phyloP scores from a whole-genome alignment of 2,113 vertebrate genomes.

The Cynoglossus semilaevis region DNA sequence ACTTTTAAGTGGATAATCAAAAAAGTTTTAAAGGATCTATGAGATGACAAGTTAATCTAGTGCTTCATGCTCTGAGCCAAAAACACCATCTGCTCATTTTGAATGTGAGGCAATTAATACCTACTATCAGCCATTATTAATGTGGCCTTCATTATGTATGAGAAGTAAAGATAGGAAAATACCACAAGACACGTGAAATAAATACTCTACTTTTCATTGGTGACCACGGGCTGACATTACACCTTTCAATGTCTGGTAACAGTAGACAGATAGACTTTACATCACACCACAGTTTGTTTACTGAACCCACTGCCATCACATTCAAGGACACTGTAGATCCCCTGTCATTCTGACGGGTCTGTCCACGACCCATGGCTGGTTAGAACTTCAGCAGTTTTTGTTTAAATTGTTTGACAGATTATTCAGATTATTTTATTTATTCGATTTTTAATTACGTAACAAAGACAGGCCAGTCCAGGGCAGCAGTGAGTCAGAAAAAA shows the following conservation, averaged over 20 bases:
- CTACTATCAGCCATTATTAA: slow-evolving; percentile 34
- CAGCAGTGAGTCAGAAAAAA: too few relatives aligned
- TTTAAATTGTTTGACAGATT: slow-evolving; percentile 6
- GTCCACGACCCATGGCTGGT: slow-evolving; percentile 7
- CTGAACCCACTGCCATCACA: slow-evolving; percentile 14
- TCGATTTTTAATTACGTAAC: neutral
- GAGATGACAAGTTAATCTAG: slow-evolving; percentile 47
- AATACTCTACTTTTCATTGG: slow-evolving; percentile 26
- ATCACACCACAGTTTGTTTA: slow-evolving; percentile 38
- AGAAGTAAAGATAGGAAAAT: slow-evolving; percentile 30
- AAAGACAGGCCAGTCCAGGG: too few relatives aligned
- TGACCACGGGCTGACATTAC: slow-evolving; percentile 38
- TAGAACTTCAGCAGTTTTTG: slow-evolving; percentile 20
- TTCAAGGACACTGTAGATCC: slow-evolving; percentile 18
- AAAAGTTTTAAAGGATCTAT: slow-evolving; percentile 46
- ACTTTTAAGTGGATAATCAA: slow-evolving; percentile 16
- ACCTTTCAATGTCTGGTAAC: slow-evolving; percentile 37
- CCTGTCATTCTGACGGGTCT: slow-evolving; percentile 24
- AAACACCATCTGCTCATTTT: slow-evolving; percentile 39
- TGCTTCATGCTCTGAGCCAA: slow-evolving; percentile 11
- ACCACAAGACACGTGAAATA: slow-evolving; percentile 5
- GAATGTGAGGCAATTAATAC: slow-evolving; percentile 45
- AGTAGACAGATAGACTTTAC: slow-evolving; percentile 28
- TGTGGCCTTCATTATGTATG: slow-evolving; percentile 61
- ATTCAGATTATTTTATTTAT: neutral